Conservation (phyloP, 2,797 vertebrate genomes). For the Hippocampus kuda region DNA sequence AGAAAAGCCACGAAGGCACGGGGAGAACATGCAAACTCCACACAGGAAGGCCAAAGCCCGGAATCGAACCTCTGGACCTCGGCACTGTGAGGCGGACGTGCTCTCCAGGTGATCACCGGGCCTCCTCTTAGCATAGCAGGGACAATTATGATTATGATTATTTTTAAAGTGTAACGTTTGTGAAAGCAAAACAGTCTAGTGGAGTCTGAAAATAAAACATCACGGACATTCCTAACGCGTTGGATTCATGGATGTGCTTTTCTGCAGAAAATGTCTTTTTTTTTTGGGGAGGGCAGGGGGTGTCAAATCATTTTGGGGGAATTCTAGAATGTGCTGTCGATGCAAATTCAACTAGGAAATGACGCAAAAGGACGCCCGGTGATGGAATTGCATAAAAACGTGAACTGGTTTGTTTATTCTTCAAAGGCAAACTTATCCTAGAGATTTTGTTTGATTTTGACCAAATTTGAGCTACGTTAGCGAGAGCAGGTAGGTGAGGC, state of each 20-base stretch:
- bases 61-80: too few species aligned
- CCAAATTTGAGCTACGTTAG: too few species aligned
- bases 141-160: too few species aligned
- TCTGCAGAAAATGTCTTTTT: background rate
- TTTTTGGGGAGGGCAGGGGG: background rate
- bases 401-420: background rate
- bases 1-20: too few species aligned
- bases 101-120: too few species aligned
- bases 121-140: background rate
- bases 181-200: background rate
- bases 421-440: background rate
- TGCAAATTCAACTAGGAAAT: background rate
- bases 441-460: too few species aligned
- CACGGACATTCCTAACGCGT: background rate
- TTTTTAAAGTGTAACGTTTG: background rate
- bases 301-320: too few species aligned
- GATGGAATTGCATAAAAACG: background rate
- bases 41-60: too few species aligned
- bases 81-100: too few species aligned
- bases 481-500: too few species aligned
- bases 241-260: background rate
- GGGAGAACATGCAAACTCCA: too few species aligned
- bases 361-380: background rate
- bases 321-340: background rate
- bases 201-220: background rate